Percentiles rank a stretch among this genome's conserved stretches.
These are phyloP conservation scores for Halichondria panicea DNA, from an alignment of 37 sponge, comb jelly and placozoan genomes.

Conservation along the genomic window DNA sequence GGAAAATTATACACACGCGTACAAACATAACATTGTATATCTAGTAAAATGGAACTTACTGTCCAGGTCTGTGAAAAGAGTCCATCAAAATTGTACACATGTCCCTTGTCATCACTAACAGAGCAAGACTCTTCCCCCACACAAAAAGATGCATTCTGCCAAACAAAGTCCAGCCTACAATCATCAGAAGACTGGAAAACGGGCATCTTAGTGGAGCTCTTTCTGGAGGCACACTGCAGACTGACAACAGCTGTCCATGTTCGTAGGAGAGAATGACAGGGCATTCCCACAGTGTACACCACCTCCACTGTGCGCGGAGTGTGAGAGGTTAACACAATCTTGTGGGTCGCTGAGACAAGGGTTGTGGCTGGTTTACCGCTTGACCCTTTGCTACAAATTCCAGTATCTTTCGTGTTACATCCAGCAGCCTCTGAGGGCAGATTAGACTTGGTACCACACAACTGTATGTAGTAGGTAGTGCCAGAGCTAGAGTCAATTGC, in stretches of 20 bases:
- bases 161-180: conserved; percentile 45
- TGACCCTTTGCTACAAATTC: conserved; percentile 3
- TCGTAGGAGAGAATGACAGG: conserved; percentile 1
- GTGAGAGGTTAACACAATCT: conserved; percentile 26
- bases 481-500: neutral
- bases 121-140: conserved; percentile 22
- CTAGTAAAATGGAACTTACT: too few relatives aligned
- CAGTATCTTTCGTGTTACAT: conserved; percentile 14
- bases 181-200: conserved; percentile 18
- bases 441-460: conserved; percentile 38
- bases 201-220: neutral
- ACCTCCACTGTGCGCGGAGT: conserved; percentile 35
- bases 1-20: neutral
- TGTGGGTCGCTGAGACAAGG: conserved; percentile 32
- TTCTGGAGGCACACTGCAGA: conserved; percentile 17
- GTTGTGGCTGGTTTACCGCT: conserved; percentile 2
- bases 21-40: neutral
- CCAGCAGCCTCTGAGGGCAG: neutral
- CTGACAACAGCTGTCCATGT: conserved; percentile 39
- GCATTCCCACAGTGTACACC: conserved; percentile 20
- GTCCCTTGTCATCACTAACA: conserved; percentile 4
- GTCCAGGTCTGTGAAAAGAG: conserved; percentile 30
- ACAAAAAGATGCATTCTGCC: conserved; percentile 46
- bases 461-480: conserved; percentile 25
- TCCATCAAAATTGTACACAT: conserved; percentile 27